Evolutionary conservation across 2,888 invertebrate genomes (phyloP).

Genomic region (Eurytoma californica): DNA sequence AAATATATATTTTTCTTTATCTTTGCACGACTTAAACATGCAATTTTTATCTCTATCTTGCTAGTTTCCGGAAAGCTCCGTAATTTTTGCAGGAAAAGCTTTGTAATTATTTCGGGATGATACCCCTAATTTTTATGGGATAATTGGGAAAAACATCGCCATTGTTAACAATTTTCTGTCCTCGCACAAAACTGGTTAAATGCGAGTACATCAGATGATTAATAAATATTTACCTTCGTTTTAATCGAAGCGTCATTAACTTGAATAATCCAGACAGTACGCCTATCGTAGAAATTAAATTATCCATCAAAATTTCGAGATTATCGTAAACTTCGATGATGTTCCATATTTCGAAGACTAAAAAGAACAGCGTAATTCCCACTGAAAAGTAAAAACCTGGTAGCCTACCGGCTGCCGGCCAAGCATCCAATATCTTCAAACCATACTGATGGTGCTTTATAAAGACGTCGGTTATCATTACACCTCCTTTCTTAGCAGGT

Average conservation of each 20-base stretch:
- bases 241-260: slow-evolving; percentile 14
- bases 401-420: slow-evolving; percentile 9
- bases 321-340: slow-evolving; percentile 11
- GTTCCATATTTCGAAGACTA: slow-evolving; percentile 46
- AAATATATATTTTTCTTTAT: too few species aligned
- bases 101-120: too few species aligned
- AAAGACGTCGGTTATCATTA: slow-evolving; percentile 27
- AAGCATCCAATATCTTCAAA: slow-evolving; percentile 36
- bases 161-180: too few species aligned
- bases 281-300: slow-evolving; percentile 48
- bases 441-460: slow-evolving; percentile 41
- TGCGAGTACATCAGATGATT: too few species aligned
- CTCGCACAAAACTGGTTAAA: too few species aligned
- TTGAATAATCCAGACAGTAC: slow-evolving; percentile 35
- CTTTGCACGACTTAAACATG: too few species aligned
- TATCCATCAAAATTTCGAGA: slow-evolving; percentile 47
- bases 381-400: slow-evolving; percentile 32
- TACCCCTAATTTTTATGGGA: too few species aligned
- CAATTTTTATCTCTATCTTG: too few species aligned
- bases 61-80: too few species aligned
- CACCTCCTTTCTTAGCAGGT: background rate
- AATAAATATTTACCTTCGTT: slow-evolving; percentile 21
- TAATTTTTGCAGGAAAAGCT: background rate
- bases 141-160: too few species aligned
- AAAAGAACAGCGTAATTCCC: slow-evolving; percentile 19